These are phyloP conservation scores for Anthonomus grandis DNA, from an alignment of 1,140 invertebrate genomes.

Conservation along the genomic window DNA sequence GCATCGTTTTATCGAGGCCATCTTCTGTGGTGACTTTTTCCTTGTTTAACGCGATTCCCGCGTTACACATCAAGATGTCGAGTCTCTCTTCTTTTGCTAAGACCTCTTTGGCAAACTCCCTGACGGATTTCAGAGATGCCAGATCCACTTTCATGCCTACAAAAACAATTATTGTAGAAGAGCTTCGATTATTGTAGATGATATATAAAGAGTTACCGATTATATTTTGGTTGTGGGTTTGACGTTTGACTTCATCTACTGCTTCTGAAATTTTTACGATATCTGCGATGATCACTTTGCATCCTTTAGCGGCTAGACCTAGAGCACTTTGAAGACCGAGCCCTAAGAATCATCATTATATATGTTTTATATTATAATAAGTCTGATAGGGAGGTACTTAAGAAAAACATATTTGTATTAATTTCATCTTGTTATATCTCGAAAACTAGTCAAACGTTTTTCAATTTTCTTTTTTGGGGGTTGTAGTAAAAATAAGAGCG, in stretches of 20 bases:
- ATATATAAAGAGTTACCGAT: no score
- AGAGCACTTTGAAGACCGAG: conserved; percentile 41
- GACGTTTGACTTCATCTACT: conserved; percentile 41
- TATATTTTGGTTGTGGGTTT: conserved; percentile 44
- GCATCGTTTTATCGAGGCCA: conserved; percentile 59
- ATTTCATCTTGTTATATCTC: no score
- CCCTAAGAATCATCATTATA: no score
- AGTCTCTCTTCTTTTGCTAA: conserved; percentile 44
- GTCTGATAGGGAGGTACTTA: no score
- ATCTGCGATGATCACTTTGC: conserved; percentile 41
- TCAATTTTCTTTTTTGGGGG: no score
- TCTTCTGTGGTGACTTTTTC: conserved; percentile 54
- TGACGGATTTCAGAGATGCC: conserved; percentile 36
- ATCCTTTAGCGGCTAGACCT: conserved; percentile 37
- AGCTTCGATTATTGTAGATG: no score
- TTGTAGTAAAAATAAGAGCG: no score
- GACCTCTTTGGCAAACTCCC: conserved; percentile 38
- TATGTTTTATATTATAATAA: no score
- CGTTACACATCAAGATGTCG: conserved; percentile 58
- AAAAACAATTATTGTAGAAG: no score
- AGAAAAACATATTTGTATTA: no score
- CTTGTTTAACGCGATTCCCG: conserved; percentile 44
- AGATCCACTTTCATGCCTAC: no score
- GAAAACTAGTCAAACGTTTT: no score
- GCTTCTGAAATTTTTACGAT: conserved; percentile 41